A percentile compares a stretch with the other conserved stretches of the same genome.
Evolutionary conservation across 2,797 vertebrate species (phyloP).

Genomic region (Sandelia bainsii): DNA sequence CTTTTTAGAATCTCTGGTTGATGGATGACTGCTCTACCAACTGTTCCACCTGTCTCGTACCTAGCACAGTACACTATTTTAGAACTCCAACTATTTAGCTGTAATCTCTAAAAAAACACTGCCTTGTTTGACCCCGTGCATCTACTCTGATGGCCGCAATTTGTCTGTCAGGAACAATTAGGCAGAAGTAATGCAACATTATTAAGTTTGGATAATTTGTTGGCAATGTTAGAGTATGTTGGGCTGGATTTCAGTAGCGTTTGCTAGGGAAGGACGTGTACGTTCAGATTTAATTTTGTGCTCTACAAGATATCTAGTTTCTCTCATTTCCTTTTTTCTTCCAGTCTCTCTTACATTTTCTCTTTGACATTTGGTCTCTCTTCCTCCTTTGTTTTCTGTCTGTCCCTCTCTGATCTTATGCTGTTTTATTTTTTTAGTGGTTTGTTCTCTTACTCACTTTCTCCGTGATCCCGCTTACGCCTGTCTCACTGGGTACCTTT

Average conservation of each 20-base stretch:
- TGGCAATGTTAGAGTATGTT: not conserved
- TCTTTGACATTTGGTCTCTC: conserved; percentile 1
- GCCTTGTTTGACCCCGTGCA: too few species aligned
- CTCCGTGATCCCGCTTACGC: conserved; percentile 26
- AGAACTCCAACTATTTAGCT: too few species aligned
- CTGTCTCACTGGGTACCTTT: conserved; percentile 11
- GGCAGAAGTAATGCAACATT: too few species aligned
- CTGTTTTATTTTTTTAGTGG: not conserved
- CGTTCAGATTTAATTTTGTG: conserved; percentile 4
- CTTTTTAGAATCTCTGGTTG: too few species aligned
- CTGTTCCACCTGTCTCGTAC: too few species aligned
- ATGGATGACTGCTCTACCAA: too few species aligned
- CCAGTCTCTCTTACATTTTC: not conserved
- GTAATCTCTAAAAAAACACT: too few species aligned
- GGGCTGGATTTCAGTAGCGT: not conserved
- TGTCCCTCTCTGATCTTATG: conserved; percentile 25
- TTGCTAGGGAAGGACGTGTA: not conserved
- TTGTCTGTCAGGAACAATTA: too few species aligned
- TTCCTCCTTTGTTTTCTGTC: conserved; percentile 17
- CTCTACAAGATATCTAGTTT: not conserved
- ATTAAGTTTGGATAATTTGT: not conserved
- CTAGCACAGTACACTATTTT: too few species aligned
- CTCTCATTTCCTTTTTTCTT: conserved; percentile 1
- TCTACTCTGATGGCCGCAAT: too few species aligned
- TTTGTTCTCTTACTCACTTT: conserved; percentile 19